Percentiles rank a stretch among this genome's conserved stretches.
These are phyloP conservation scores for Latheticus oryzae DNA, from an alignment of 2,888 invertebrate species.

Conservation along the genomic window DNA sequence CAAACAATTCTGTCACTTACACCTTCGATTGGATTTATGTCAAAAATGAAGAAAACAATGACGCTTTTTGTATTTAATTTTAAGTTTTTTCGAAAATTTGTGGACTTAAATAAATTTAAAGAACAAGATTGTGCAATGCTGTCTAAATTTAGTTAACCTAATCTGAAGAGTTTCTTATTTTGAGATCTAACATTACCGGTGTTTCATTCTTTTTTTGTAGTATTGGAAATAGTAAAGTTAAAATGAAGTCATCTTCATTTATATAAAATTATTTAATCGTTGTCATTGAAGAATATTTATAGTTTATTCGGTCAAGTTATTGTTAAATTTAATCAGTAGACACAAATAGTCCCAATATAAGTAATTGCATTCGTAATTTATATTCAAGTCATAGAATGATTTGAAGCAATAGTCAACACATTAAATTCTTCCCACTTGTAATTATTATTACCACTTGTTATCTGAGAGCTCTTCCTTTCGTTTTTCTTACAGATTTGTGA, in stretches of 20 bases:
- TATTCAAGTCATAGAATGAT: constrained; percentile 35
- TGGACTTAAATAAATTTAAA: not conserved
- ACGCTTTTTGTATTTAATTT: no score
- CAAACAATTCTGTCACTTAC: constrained; percentile 23
- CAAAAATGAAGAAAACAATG: constrained; percentile 20
- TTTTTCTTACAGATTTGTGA: constrained; percentile 20
- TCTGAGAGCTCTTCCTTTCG: constrained; percentile 10
- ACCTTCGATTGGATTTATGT: constrained; percentile 17
- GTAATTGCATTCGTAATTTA: constrained; percentile 40
- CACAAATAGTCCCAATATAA: constrained; percentile 35
- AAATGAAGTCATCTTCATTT: constrained; percentile 42
- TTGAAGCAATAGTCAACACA: constrained; percentile 11
- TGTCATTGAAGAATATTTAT: constrained; percentile 31
- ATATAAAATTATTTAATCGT: constrained; percentile 23
- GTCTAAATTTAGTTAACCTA: constrained; percentile 40
- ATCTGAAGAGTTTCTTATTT: constrained; percentile 34
- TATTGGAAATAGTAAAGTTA: no score
- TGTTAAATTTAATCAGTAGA: constrained; percentile 39
- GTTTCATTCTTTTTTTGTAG: constrained; percentile 12
- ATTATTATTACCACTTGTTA: constrained; percentile 21
- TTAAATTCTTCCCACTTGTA: constrained; percentile 28
- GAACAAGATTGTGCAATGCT: constrained; percentile 6
- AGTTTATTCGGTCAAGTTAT: constrained; percentile 35
- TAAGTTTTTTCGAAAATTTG: not conserved
- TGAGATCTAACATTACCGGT: constrained; percentile 27